phyloP scores from a whole-genome alignment of 92 coral and sea anemone species.

The Nematostella vectensis region DNA sequence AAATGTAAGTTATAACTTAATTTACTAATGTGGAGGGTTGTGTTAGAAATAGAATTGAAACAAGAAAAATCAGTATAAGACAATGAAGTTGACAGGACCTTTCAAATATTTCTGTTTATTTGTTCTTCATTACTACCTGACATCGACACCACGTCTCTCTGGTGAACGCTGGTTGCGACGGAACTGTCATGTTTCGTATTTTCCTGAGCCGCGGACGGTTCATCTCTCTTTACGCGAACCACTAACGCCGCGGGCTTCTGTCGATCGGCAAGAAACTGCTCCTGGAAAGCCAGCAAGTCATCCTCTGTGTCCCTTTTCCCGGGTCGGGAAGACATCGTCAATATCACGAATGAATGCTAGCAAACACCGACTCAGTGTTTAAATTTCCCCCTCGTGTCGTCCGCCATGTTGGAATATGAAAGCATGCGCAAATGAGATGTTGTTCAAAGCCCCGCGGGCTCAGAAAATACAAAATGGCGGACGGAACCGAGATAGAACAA shows the following conservation, averaged over 20 bases:
- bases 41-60: too few species aligned
- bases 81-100: not conserved
- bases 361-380: too few species aligned
- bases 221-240: slow-evolving; percentile 29
- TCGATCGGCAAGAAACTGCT: slow-evolving; percentile 59
- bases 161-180: slow-evolving; percentile 12
- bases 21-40: too few species aligned
- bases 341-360: too few species aligned
- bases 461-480: slow-evolving; percentile 70
- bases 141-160: slow-evolving; percentile 79
- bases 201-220: slow-evolving; percentile 1
- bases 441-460: slow-evolving; percentile 4
- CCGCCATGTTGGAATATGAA: slow-evolving; percentile 3
- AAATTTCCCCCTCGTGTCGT: not conserved
- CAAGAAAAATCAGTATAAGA: not conserved
- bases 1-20: too few species aligned
- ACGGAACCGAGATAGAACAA: slow-evolving; percentile 45
- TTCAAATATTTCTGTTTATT: not conserved
- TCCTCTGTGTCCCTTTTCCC: slow-evolving; percentile 75
- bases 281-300: slow-evolving; percentile 69
- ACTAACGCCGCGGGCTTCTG: slow-evolving; percentile 63
- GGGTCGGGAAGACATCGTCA: slow-evolving; percentile 73
- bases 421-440: not conserved
- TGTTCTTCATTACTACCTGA: slow-evolving; percentile 39
- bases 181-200: slow-evolving; percentile 1